phyloP scores from a whole-genome alignment of 2,888 invertebrate species.

The Clepsis dumicolana region DNA sequence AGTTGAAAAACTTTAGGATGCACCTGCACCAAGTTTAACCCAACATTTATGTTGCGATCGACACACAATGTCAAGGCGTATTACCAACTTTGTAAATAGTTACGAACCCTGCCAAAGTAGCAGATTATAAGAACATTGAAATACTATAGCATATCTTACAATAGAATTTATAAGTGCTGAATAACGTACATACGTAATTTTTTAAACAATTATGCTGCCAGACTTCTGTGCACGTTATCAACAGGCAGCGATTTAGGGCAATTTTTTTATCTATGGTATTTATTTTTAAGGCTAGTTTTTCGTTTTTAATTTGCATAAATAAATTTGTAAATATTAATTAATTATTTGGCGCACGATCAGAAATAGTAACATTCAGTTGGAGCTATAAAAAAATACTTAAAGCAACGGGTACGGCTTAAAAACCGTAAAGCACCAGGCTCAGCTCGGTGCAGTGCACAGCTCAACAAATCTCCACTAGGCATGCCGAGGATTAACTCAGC shows the following conservation, averaged over 20 bases:
- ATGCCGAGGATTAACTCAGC: constrained; percentile 52
- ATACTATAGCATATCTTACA: no score
- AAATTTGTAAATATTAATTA: neutral
- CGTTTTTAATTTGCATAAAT: no score
- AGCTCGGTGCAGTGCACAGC: constrained; percentile 12
- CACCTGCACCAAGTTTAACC: constrained; percentile 34
- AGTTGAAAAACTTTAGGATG: constrained; percentile 35
- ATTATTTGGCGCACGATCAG: neutral
- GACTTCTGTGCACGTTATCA: no score
- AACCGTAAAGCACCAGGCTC: constrained; percentile 13
- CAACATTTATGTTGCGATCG: constrained; percentile 38
- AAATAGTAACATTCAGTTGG: neutral
- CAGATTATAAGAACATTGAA: neutral
- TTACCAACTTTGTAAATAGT: constrained; percentile 10
- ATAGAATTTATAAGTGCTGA: no score
- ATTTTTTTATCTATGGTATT: no score
- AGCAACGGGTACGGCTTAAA: neutral
- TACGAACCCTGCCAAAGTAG: neutral
- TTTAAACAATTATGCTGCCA: no score
- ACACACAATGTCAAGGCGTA: constrained; percentile 32
- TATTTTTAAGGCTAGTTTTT: no score
- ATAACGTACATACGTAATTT: no score
- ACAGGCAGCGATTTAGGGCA: no score
- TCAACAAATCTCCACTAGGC: constrained; percentile 42
- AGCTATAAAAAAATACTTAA: neutral